phyloP scores from a whole-genome alignment of 1,140 invertebrate genomes.

The Drosophila biarmipes region DNA sequence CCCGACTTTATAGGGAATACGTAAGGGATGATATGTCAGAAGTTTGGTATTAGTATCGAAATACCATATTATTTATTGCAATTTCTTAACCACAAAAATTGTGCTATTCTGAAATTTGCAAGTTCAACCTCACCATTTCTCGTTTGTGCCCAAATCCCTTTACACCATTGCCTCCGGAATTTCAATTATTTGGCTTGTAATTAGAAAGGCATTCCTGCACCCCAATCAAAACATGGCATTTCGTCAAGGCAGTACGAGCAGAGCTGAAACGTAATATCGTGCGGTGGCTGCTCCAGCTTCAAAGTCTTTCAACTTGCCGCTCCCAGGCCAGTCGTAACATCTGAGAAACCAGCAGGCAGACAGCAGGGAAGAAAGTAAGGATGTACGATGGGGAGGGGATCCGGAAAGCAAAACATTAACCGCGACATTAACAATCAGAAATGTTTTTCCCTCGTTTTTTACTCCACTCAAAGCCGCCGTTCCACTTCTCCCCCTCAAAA shows the following conservation, averaged over 20 bases:
- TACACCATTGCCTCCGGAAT: too few relatives aligned
- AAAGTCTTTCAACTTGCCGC: constrained; percentile 16
- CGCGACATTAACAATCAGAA: constrained; percentile 73
- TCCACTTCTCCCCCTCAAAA: constrained; percentile 15
- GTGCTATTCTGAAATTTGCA: too few relatives aligned
- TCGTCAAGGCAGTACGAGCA: constrained; percentile 16
- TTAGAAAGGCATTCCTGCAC: constrained; percentile 13
- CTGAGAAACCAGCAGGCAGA: constrained; percentile 10
- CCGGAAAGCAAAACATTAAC: constrained; percentile 49
- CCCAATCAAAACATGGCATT: constrained; percentile 5
- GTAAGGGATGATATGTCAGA: too few relatives aligned
- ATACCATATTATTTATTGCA: too few relatives aligned
- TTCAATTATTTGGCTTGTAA: constrained; percentile 15
- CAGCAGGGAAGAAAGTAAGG: constrained; percentile 5
- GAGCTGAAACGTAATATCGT: constrained; percentile 19
- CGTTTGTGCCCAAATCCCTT: too few relatives aligned
- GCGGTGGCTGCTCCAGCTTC: constrained; percentile 19
- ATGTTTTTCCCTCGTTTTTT: constrained; percentile 41
- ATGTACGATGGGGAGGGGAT: constrained; percentile 6
- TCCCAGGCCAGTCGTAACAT: neutral
- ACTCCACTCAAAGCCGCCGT: constrained; percentile 23
- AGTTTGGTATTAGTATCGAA: too few relatives aligned
- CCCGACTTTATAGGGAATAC: too few relatives aligned
- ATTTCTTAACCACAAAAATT: too few relatives aligned
- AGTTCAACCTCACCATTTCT: too few relatives aligned